Evolutionary conservation across 1,140 invertebrate species (phyloP), one percentile per base, ranked within the genome.

Genomic region (Camponotus floridanus): DNA sequence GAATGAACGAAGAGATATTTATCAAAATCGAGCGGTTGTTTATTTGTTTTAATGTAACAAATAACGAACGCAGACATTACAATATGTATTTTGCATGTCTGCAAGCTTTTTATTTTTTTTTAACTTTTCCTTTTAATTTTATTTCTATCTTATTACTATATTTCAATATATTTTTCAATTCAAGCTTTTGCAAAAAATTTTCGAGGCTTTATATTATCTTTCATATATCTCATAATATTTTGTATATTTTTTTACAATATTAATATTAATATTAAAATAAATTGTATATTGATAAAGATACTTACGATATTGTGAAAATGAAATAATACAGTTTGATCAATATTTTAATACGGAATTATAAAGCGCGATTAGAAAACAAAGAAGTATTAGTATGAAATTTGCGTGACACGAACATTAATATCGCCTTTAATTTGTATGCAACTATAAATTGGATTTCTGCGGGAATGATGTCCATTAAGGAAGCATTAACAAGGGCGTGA

Each of bases 241-340:
- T 51, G 11, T 5, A 51, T 39, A 74, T 2, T 62, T 76, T 3
- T n/a, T n/a, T n/a, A n/a, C n/a, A n/a, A n/a, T n/a, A n/a, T n/a
- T n/a, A n/a, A 62, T 33, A 39, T n/a, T n/a, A 31, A 65, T 67
- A 67, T 13, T 48, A 65, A 78, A 76, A 36, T 39, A 21, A 74
- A 36, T n/a, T 26, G 21, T n/a, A 6, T 36, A 5, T 15, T 33
- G 31, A 64, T 45, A 31, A 39, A 0, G n/a, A 3, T 76, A 18
- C 5, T 6, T 76, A 31, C 8, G 26, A 1, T 76, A 61, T 76
- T 45, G 9, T 45, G 26, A 9, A 31, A 64, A 33, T 45, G 0
- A 45, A 64, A 7, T 15, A 45, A 45, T 31, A 45, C 2, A 48
- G 42, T 76, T 42, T 26, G 7, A 33, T 71, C 26, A 9, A 8